These are phyloP conservation scores for Subanguina moxae DNA, from an alignment of 1,140 invertebrate species.

Conservation along the genomic window DNA sequence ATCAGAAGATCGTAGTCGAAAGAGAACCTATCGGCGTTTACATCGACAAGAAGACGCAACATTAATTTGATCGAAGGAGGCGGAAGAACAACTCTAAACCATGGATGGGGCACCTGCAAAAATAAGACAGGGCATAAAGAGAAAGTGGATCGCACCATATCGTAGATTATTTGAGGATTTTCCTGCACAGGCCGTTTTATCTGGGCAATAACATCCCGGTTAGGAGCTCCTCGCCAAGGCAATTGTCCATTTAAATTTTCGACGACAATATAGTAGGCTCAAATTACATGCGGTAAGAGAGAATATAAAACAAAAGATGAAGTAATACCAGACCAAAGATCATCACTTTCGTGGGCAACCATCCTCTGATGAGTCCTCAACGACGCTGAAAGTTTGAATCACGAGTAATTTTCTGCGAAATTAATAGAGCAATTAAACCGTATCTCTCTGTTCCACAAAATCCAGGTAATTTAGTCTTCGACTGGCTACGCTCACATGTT, in stretches of 20 bases:
- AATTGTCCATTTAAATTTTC: constrained; percentile 18
- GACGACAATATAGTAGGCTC: constrained; percentile 10
- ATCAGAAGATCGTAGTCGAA: not conserved
- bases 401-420: no score
- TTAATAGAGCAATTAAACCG: no score
- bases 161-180: not conserved
- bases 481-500: no score
- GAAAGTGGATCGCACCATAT: no score
- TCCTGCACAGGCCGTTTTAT: not conserved
- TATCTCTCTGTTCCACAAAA: no score
- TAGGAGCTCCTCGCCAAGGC: constrained; percentile 3
- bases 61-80: not conserved
- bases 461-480: no score
- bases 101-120: not conserved
- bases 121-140: no score
- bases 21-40: not conserved
- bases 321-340: constrained; percentile 8
- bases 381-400: not conserved
- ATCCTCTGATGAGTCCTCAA: not conserved
- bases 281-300: no score
- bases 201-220: not conserved
- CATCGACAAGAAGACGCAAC: not conserved
- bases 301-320: no score
- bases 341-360: constrained; percentile 10
- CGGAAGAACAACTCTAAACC: not conserved